A percentile compares a stretch with the other conserved stretches of the same genome.
These are phyloP conservation scores for Myotis davidii DNA, from an alignment of 2,113 vertebrate species.

Conservation along the genomic window DNA sequence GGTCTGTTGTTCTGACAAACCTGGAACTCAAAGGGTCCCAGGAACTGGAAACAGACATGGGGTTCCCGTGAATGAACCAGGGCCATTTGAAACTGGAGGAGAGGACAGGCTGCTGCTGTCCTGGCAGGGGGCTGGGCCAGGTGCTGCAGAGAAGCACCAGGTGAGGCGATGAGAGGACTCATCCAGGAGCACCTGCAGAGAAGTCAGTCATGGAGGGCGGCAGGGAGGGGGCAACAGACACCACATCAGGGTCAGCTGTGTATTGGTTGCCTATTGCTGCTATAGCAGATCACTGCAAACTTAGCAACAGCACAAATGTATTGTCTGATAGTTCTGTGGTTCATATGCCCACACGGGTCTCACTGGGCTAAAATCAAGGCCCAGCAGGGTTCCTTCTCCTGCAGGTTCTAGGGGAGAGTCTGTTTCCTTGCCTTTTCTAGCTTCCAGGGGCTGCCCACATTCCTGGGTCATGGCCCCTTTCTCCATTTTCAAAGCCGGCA, in stretches of 20 bases:
- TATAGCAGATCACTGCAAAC: neutral
- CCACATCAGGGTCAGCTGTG: accelerated
- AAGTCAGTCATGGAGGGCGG: neutral
- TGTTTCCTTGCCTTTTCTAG: neutral
- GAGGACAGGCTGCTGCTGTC: neutral
- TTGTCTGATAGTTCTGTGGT: neutral
- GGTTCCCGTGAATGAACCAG: neutral
- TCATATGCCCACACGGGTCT: neutral
- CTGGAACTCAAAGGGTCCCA: neutral
- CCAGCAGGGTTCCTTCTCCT: too few relatives aligned
- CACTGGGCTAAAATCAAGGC: neutral
- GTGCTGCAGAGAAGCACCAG: neutral
- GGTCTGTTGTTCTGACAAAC: neutral
- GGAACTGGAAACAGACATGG: neutral
- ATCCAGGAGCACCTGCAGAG: neutral
- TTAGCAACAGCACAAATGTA: neutral
- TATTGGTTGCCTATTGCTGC: neutral
- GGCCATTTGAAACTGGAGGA: neutral
- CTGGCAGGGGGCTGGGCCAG: neutral
- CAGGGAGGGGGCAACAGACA: neutral
- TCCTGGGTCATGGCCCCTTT: neutral
- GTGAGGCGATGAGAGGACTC: neutral
- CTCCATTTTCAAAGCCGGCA: neutral
- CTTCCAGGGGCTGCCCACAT: neutral
- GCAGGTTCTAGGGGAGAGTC: neutral